Evolutionary conservation across 2,888 invertebrate genomes (phyloP).

Genomic region (Lobophora halterata): DNA sequence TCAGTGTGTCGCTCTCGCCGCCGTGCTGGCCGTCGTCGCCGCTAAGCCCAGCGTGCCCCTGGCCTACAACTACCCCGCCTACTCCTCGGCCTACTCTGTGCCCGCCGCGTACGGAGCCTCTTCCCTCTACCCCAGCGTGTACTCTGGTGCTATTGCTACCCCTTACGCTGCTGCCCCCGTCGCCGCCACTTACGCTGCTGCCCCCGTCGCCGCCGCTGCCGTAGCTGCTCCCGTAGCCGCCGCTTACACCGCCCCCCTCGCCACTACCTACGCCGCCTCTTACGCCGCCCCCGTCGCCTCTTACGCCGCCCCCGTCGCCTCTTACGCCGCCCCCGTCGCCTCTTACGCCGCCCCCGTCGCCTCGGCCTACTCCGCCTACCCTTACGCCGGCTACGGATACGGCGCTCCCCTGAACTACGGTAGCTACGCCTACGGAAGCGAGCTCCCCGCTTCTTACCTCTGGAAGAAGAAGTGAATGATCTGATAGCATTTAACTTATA

Average conservation of each 20-base stretch:
- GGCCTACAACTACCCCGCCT: conserved; percentile 14
- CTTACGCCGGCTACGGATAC: neutral
- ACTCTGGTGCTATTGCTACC: neutral
- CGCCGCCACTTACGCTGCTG: conserved; percentile 16
- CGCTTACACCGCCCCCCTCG: conserved; percentile 11
- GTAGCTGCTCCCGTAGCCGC: conserved; percentile 2
- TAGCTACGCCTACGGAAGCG: neutral
- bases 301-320: conserved; percentile 25
- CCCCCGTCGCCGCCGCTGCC: conserved; percentile 19
- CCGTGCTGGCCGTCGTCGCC: conserved; percentile 31
- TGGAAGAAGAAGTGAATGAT: neutral
- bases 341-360: conserved; percentile 25
- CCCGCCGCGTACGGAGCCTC: conserved; percentile 1
- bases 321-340: conserved; percentile 8
- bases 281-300: conserved; percentile 2
- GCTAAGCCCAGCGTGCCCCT: conserved; percentile 25
- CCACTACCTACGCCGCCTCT: conserved; percentile 18
- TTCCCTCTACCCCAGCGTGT: neutral
- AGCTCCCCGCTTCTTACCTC: neutral
- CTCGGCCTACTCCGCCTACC: neutral
- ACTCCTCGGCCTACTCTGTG: conserved; percentile 15
- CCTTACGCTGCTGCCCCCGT: conserved; percentile 5
- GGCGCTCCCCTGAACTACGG: neutral
- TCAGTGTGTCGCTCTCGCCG: conserved; percentile 30
- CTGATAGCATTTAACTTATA: neutral